These are phyloP conservation scores for Germaria angustata DNA, from an alignment of 2,888 invertebrate species.

Conservation along the genomic window DNA sequence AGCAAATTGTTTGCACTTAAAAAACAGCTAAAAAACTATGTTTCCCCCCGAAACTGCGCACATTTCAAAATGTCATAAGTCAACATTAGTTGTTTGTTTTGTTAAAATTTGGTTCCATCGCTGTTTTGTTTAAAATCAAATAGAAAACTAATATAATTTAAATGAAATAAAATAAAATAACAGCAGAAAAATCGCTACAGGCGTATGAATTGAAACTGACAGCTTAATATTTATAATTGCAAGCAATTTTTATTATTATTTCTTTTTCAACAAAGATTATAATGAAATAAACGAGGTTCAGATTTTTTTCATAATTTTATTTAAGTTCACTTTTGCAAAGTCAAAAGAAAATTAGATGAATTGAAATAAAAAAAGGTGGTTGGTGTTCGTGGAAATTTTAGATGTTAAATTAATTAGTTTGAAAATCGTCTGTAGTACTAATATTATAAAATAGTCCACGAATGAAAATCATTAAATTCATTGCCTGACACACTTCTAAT, in stretches of 20 bases:
- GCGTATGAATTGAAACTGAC: conserved; percentile 67
- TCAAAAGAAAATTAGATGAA: conserved; percentile 3
- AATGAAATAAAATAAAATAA: conserved; percentile 28
- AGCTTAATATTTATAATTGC: conserved; percentile 66
- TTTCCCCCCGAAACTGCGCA: conserved; percentile 18
- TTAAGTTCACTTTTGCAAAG: neutral
- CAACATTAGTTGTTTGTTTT: conserved; percentile 59
- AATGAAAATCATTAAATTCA: no score
- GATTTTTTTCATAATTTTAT: neutral
- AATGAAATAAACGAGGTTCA: conserved; percentile 29
- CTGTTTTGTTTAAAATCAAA: conserved; percentile 9
- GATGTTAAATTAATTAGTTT: neutral
- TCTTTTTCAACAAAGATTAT: conserved; percentile 36
- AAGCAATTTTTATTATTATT: no score
- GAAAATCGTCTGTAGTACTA: no score
- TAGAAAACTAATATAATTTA: conserved; percentile 9
- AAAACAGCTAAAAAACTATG: neutral
- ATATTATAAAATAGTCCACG: no score
- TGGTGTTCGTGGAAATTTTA: neutral
- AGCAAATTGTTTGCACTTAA: neutral
- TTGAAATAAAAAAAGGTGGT: neutral
- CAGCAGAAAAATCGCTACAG: conserved; percentile 56
- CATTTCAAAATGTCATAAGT: conserved; percentile 67
- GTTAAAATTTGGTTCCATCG: neutral
- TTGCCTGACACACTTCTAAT: no score